Evolutionary conservation across 2,797 vertebrate species (phyloP).

Genomic region (Hybognathus amarus): DNA sequence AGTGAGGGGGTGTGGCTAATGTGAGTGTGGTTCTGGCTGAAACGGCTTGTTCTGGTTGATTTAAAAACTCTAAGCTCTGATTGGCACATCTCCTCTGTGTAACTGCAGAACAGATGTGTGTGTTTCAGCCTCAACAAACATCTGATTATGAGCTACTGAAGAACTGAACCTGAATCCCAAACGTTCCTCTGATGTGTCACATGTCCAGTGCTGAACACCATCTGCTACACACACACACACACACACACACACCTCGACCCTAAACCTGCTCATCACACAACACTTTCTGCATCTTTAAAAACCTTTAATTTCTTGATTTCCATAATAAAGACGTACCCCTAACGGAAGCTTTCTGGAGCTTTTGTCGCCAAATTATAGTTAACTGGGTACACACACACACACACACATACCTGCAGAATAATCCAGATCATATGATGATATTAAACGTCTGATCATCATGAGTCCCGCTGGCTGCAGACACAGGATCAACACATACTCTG

Average conservation of each 20-base stretch:
- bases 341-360: no score
- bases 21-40: neutral
- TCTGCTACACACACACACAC: slow-evolving; percentile 15
- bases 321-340: no score
- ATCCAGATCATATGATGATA: neutral
- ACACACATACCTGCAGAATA: neutral
- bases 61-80: neutral
- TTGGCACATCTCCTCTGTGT: neutral
- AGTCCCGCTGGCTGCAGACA: neutral
- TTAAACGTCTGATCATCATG: neutral
- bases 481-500: neutral
- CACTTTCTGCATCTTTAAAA: no score
- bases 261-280: no score
- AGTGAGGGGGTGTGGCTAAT: neutral
- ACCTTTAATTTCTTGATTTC: no score
- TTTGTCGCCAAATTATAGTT: no score
- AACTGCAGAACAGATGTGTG: neutral
- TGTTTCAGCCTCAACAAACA: neutral
- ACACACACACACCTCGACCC: neutral
- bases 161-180: slow-evolving; percentile 8
- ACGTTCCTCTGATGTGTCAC: neutral
- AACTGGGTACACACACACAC: no score
- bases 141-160: neutral
- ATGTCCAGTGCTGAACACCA: neutral
- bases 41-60: neutral